These are phyloP conservation scores for Lagocephalus sceleratus DNA, from an alignment of 2,797 vertebrate species.

Conservation along the genomic window DNA sequence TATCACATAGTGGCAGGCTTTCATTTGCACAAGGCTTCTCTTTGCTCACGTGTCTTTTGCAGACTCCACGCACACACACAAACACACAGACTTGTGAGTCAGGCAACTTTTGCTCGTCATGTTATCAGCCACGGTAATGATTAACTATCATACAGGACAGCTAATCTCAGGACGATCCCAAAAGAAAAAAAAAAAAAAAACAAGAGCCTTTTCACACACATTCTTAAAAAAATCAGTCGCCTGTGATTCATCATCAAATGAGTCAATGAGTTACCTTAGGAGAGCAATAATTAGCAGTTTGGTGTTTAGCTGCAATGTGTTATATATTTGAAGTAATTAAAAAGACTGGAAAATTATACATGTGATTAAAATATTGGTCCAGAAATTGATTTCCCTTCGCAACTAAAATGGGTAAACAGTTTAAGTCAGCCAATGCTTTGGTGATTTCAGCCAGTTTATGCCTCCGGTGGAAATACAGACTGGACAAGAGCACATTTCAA, in stretches of 20 bases:
- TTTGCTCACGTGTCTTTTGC: slow-evolving; percentile 33
- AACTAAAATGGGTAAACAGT: not conserved
- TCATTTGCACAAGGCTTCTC: not conserved
- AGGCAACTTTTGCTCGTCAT: slow-evolving; percentile 14
- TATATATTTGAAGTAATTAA: not conserved
- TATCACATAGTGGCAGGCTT: not conserved
- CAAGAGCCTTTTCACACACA: slow-evolving; percentile 5
- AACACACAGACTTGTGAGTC: slow-evolving; percentile 18
- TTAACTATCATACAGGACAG: slow-evolving; percentile 55
- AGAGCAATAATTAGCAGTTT: not conserved
- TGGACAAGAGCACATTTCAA: too few relatives aligned
- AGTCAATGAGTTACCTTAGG: not conserved
- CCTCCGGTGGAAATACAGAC: too few relatives aligned
- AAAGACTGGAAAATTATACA: not conserved
- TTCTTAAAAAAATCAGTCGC: not conserved
- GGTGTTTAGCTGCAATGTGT: not conserved
- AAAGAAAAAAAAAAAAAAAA: slow-evolving; percentile 1
- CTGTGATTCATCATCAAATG: not conserved
- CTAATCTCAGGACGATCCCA: slow-evolving; percentile 4
- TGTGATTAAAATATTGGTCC: not conserved
- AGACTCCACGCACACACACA: not conserved
- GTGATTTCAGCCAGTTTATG: too few relatives aligned
- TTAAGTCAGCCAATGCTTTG: too few relatives aligned
- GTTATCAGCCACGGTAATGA: slow-evolving; percentile 63
- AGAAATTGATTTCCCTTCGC: not conserved